Percentiles rank a stretch among this genome's conserved stretches.
Evolutionary conservation across 2,113 vertebrate genomes (phyloP).

Genomic region (Acanthochromis polyacanthus): DNA sequence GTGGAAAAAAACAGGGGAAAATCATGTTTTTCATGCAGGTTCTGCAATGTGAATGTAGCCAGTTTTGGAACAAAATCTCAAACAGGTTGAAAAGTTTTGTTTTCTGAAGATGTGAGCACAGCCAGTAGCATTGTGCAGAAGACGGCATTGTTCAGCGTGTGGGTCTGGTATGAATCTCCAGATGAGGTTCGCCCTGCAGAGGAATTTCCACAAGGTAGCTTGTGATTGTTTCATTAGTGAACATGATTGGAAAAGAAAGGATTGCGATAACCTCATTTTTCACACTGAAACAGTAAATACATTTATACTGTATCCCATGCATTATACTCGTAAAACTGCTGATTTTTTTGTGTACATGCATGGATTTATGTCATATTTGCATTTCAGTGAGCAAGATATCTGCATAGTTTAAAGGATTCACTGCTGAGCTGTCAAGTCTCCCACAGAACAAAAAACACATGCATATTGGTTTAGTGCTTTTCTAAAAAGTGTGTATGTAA

Average conservation of each 20-base stretch:
- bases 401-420: not conserved
- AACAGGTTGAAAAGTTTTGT: not conserved
- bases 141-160: not conserved
- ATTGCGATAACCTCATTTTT: not conserved
- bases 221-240: not conserved
- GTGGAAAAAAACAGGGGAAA: not conserved
- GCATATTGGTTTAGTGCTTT: not conserved
- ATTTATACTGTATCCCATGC: not conserved
- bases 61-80: not conserved
- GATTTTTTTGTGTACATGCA: not conserved
- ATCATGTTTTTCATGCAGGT: not conserved
- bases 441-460: not conserved
- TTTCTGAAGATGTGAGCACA: not conserved
- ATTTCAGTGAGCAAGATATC: conserved; percentile 4
- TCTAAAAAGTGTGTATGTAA: not conserved
- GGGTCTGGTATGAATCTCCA: not conserved
- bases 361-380: not conserved
- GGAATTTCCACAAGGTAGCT: not conserved
- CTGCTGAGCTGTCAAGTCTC: not conserved
- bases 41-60: not conserved
- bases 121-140: not conserved
- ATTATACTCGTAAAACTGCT: not conserved
- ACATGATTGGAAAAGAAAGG: not conserved
- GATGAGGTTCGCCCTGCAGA: not conserved
- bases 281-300: not conserved